Percentiles rank a stretch among this genome's conserved stretches.
These are phyloP conservation scores for Astyanax mexicanus DNA, from an alignment of 2,797 vertebrate genomes.

Conservation along the genomic window DNA sequence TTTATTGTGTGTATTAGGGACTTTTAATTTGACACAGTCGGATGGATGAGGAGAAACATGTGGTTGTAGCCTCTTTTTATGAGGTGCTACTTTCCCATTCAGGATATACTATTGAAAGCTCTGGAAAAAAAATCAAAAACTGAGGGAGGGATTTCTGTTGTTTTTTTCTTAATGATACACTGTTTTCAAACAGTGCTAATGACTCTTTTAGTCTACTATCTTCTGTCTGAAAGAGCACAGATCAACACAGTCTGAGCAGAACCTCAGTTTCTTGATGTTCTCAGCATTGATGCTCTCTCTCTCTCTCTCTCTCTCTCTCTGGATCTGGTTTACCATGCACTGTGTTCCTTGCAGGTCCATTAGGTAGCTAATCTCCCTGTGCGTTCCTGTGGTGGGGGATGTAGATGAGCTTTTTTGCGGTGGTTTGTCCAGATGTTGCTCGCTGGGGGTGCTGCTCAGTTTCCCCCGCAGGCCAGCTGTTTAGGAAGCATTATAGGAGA, in stretches of 20 bases:
- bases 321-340: conserved; percentile 1
- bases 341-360: conserved; percentile 55
- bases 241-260: conserved; percentile 12
- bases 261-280: conserved; percentile 19
- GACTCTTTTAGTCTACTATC: background rate
- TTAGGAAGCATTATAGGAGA: conserved; percentile 25
- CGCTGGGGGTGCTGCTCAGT: conserved; percentile 17
- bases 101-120: too few relatives aligned
- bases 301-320: too few relatives aligned
- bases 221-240: conserved; percentile 12
- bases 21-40: too few relatives aligned
- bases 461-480: conserved; percentile 22
- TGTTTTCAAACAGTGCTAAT: background rate
- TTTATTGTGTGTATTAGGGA: too few relatives aligned
- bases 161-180: too few relatives aligned
- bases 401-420: conserved; percentile 26
- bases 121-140: too few relatives aligned
- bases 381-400: conserved; percentile 25
- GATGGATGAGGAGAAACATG: too few relatives aligned
- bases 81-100: too few relatives aligned
- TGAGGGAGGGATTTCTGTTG: too few relatives aligned
- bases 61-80: too few relatives aligned
- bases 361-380: conserved; percentile 59
- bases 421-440: conserved; percentile 58
- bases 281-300: conserved; percentile 38